Conservation (phyloP, 2,797 vertebrate genomes). For the Acanthornis magna region DNA sequence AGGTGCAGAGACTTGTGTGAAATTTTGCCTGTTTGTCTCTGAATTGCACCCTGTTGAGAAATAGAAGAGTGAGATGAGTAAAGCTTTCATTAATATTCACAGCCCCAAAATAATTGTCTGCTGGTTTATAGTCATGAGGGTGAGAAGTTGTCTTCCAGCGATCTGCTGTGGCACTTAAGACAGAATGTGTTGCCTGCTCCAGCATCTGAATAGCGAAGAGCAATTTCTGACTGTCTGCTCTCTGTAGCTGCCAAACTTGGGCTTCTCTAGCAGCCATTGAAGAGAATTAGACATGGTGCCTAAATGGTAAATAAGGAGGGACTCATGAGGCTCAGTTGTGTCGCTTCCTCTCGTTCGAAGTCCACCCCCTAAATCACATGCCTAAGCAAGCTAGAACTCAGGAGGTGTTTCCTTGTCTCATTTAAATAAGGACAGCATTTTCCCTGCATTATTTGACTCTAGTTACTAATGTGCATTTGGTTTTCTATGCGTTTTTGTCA, state of each 20-base stretch:
- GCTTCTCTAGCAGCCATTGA: not conserved
- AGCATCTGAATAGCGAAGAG: not conserved
- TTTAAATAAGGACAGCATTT: not conserved
- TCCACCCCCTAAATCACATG: not conserved
- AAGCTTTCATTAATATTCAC: constrained; percentile 32
- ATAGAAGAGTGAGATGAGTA: not conserved
- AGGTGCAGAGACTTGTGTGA: not conserved
- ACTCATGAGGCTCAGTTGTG: not conserved
- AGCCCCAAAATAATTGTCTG: not conserved
- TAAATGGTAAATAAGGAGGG: not conserved
- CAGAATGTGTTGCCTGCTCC: not conserved
- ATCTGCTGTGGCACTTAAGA: not conserved
- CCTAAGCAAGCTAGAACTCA: not conserved
- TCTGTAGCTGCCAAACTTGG: not conserved
- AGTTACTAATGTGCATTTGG: not conserved
- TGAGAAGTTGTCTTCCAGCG: not conserved
- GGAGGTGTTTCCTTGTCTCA: not conserved
- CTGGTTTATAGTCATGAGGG: not conserved
- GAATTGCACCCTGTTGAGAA: not conserved
- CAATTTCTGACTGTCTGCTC: not conserved
- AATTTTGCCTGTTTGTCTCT: not conserved
- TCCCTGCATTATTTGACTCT: not conserved
- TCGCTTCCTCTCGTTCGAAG: not conserved
- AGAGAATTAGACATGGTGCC: not conserved
- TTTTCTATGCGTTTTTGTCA: not conserved